phyloP scores from a whole-genome alignment of 2,797 vertebrate species.

The Pteropus rufus region DNA sequence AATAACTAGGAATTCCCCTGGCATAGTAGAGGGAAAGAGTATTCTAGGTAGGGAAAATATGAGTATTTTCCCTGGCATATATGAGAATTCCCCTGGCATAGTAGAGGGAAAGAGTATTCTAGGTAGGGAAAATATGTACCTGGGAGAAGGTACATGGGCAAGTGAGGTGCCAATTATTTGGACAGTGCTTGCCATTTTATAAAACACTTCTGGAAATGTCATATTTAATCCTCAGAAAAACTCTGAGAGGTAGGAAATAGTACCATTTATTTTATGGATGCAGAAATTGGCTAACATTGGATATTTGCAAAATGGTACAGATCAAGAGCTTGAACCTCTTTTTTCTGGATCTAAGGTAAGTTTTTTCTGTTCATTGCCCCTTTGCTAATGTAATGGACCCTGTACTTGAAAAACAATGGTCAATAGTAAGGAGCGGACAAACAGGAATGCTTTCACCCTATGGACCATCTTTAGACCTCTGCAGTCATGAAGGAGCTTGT shows the following conservation, averaged over 20 bases:
- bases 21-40: background rate
- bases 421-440: background rate
- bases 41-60: background rate
- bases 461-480: background rate
- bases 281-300: background rate
- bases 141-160: background rate
- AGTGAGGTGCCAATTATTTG: background rate
- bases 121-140: background rate
- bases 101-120: background rate
- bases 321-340: background rate
- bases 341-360: background rate
- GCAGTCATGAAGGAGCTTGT: background rate
- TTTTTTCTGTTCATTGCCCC: background rate
- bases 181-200: background rate
- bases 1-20: background rate
- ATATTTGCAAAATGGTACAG: background rate
- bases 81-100: background rate
- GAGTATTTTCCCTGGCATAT: background rate
- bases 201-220: background rate
- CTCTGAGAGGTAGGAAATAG: background rate
- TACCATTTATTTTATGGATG: background rate
- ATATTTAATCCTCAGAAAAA: background rate
- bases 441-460: background rate
- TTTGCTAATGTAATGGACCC: background rate
- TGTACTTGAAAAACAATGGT: background rate